These are phyloP conservation scores for Bolinopsis microptera DNA, from an alignment of 37 sponge, comb jelly and placozoan genomes.

Conservation along the genomic window DNA sequence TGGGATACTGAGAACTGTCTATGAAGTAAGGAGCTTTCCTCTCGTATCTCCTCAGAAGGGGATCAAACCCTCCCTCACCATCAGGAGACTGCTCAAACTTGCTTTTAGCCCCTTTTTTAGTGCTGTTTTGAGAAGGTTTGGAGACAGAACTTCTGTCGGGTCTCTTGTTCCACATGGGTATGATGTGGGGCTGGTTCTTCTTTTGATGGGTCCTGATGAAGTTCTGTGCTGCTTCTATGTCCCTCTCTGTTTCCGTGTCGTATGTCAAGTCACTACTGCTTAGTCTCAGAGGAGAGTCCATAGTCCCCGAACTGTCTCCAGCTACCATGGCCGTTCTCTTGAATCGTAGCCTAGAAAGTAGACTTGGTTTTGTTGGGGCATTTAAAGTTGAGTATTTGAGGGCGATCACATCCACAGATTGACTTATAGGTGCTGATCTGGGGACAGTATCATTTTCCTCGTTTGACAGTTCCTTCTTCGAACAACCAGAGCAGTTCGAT, in stretches of 20 bases:
- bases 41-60: not conserved
- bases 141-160: not conserved
- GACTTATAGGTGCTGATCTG: not conserved
- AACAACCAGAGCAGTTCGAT: not conserved
- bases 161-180: slow-evolving; percentile 1
- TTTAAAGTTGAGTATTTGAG: not conserved
- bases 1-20: not conserved
- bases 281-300: not conserved
- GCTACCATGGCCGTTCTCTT: not conserved
- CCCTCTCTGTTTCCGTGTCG: not conserved
- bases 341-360: not conserved
- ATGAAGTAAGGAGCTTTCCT: not conserved
- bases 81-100: not conserved
- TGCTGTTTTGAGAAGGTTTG: not conserved
- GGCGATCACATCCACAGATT: not conserved
- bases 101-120: not conserved
- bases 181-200: slow-evolving; percentile 31
- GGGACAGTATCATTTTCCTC: not conserved
- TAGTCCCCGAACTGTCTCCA: not conserved
- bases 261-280: not conserved
- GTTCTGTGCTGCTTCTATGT: slow-evolving; percentile 7
- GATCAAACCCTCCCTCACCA: slow-evolving; percentile 4
- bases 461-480: not conserved
- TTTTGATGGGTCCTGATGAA: not conserved
- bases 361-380: not conserved